Percentiles rank a stretch among this genome's conserved stretches.
Evolutionary conservation across 2,888 invertebrate species (phyloP).

Genomic region (Lypha dubia): DNA sequence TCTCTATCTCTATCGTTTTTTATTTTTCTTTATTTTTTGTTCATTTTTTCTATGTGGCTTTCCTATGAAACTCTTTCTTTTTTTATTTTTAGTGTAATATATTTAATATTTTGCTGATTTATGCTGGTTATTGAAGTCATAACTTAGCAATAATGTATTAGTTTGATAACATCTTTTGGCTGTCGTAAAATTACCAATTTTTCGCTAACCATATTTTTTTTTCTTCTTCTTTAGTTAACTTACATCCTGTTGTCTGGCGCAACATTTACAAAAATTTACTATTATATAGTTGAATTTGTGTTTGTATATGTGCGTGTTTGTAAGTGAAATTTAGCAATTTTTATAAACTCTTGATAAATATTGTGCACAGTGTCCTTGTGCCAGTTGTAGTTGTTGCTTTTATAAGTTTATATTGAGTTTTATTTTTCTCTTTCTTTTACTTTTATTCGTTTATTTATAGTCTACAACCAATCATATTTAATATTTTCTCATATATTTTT

Average conservation of each 20-base stretch:
- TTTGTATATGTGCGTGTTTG: background rate
- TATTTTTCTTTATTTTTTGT: background rate
- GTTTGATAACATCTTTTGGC: conserved; percentile 73
- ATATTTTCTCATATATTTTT: conserved; percentile 22
- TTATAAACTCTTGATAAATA: conserved; percentile 45
- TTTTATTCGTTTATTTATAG: conserved; percentile 6
- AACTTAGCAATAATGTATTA: conserved; percentile 70
- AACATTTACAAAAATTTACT: background rate
- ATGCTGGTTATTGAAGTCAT: conserved; percentile 70
- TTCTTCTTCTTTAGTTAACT: conserved; percentile 19
- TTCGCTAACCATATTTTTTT: conserved; percentile 65
- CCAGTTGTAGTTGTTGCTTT: conserved; percentile 29
- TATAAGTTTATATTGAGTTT: conserved; percentile 28
- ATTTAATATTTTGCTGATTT: conserved; percentile 59
- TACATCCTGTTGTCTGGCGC: conserved; percentile 13
- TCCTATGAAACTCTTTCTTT: background rate
- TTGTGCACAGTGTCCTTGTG: conserved; percentile 1
- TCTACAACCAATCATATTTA: conserved; percentile 23
- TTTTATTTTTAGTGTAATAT: conserved; percentile 16
- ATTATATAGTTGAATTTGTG: background rate
- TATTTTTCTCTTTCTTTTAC: background rate
- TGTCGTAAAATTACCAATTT: conserved; percentile 71
- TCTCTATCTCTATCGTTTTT: too few species aligned
- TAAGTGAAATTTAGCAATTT: background rate
- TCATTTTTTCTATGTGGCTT: background rate